These are phyloP conservation scores for Candidula unifasciata DNA, from an alignment of 2,888 invertebrate genomes.

Conservation along the genomic window DNA sequence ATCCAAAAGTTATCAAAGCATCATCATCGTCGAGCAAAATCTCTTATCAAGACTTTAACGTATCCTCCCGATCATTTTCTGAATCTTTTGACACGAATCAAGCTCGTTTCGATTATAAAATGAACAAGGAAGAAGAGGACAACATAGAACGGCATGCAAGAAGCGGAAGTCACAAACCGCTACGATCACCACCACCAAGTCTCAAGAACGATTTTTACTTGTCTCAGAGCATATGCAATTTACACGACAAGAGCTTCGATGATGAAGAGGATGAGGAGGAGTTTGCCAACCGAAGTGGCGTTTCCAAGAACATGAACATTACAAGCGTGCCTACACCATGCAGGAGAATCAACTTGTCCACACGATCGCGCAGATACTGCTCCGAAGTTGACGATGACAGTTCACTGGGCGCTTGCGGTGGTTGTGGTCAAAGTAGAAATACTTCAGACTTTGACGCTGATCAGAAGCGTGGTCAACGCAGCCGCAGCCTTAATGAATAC, in stretches of 20 bases:
- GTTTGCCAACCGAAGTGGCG: not conserved
- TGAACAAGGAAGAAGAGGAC: constrained; percentile 10
- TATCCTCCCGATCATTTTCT: not conserved
- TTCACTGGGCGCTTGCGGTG: constrained; percentile 22
- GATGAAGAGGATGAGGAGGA: constrained; percentile 29
- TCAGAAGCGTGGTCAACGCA: not conserved
- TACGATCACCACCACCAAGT: not conserved
- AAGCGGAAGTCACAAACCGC: not conserved
- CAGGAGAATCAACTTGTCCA: constrained; percentile 6
- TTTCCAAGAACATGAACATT: constrained; percentile 5
- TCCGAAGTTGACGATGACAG: not conserved
- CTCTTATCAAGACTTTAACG: not conserved
- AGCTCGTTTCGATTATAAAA: constrained; percentile 34
- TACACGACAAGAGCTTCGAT: not conserved
- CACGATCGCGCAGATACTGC: not conserved
- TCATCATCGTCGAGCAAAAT: not conserved
- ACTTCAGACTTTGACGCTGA: not conserved
- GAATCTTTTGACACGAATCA: constrained; percentile 18
- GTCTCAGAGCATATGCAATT: not conserved
- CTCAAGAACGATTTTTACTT: not conserved
- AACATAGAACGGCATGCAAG: not conserved
- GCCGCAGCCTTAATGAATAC: not conserved
- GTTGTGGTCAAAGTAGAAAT: not conserved
- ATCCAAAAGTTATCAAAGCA: constrained; percentile 5
- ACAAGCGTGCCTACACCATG: not conserved